A percentile compares a stretch with the other conserved stretches of the same genome.
Evolutionary conservation across 2,888 invertebrate genomes (phyloP).

Genomic region (Cyclophora albipunctata): DNA sequence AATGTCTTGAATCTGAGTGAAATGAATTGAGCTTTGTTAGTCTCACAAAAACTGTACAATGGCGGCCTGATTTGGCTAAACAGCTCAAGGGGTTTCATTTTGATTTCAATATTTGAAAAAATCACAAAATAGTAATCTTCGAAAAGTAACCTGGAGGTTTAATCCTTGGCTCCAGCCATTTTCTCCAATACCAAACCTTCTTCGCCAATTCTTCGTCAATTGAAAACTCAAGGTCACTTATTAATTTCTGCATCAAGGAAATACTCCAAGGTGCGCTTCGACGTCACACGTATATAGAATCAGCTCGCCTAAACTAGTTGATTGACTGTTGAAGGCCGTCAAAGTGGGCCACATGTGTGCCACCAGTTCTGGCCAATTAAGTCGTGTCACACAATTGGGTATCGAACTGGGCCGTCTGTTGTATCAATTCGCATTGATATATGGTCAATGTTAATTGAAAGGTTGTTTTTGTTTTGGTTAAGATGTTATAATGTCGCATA

Average conservation of each 20-base stretch:
- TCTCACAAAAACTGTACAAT: too few relatives aligned
- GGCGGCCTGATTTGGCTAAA: too few relatives aligned
- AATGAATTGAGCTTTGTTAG: too few relatives aligned
- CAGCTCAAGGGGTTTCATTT: too few relatives aligned
- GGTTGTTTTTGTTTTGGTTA: not conserved
- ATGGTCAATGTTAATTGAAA: slow-evolving; percentile 26
- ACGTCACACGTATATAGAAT: slow-evolving; percentile 12
- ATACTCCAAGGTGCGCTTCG: slow-evolving; percentile 13
- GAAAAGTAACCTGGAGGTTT: too few relatives aligned
- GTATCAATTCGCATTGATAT: slow-evolving; percentile 25
- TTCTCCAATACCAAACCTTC: too few relatives aligned
- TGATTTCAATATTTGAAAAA: too few relatives aligned
- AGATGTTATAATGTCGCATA: too few relatives aligned
- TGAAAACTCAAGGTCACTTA: not conserved
- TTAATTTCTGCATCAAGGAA: not conserved
- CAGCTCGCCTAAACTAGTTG: slow-evolving; percentile 21
- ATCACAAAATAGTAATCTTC: too few relatives aligned
- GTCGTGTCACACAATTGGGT: slow-evolving; percentile 42
- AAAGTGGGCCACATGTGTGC: slow-evolving; percentile 36
- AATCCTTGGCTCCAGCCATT: too few relatives aligned
- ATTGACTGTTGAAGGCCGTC: slow-evolving; percentile 46
- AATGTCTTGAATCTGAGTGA: too few relatives aligned
- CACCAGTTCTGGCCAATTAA: slow-evolving; percentile 42
- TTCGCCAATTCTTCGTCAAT: too few relatives aligned
- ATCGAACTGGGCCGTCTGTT: slow-evolving; percentile 41